Evolutionary conservation across 2,888 invertebrate species (phyloP).

Genomic region (Thera obeliscata): DNA sequence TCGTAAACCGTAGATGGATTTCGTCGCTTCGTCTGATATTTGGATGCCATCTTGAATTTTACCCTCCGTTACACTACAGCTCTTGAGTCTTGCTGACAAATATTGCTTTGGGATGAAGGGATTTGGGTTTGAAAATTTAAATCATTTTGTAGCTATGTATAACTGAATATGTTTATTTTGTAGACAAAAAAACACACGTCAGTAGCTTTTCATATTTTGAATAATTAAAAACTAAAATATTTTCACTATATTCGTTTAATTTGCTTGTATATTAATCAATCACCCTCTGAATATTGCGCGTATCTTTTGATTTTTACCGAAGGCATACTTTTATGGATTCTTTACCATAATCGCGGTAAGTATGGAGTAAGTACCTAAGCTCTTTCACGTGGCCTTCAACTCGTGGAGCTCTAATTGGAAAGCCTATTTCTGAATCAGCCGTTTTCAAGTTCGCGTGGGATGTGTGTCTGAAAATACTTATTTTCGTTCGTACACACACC

Average conservation of each 20-base stretch:
- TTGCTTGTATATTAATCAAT: no score
- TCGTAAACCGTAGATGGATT: conserved; percentile 2
- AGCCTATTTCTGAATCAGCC: neutral
- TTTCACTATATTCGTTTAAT: no score
- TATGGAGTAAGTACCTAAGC: neutral
- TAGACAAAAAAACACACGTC: neutral
- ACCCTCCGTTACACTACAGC: conserved; percentile 19
- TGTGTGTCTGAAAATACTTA: neutral
- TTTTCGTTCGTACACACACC: neutral
- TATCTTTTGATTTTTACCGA: neutral
- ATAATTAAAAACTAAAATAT: no score
- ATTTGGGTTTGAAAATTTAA: conserved; percentile 2
- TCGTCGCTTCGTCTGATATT: conserved; percentile 15
- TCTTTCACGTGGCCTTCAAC: neutral
- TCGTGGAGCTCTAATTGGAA: neutral
- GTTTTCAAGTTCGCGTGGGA: neutral
- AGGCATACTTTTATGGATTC: neutral
- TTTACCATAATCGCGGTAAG: neutral
- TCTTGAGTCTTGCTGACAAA: conserved; percentile 8
- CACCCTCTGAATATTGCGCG: neutral
- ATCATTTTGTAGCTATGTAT: neutral
- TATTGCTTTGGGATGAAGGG: conserved; percentile 5
- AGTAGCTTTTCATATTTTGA: neutral
- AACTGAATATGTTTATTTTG: neutral
- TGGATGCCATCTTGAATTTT: conserved; percentile 23